Evolutionary conservation across 2,113 vertebrate species (phyloP).

Genomic region (Engraulis encrasicolus): DNA sequence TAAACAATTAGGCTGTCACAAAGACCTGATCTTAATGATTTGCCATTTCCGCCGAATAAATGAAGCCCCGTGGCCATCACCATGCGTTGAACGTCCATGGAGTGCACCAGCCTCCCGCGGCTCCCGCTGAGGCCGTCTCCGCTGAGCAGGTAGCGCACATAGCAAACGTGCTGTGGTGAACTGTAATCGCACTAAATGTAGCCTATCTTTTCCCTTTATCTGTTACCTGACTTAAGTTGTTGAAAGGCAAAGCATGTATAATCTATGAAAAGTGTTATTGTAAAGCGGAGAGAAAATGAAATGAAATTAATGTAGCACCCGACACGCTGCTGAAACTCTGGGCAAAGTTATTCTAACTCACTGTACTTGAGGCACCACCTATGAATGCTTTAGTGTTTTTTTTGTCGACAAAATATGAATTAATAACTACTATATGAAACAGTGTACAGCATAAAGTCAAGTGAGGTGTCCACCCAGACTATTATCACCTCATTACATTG

Average conservation of each 20-base stretch:
- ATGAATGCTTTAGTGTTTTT: background rate
- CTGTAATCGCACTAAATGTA: background rate
- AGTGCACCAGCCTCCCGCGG: background rate
- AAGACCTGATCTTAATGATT: background rate
- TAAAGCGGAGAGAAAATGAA: background rate
- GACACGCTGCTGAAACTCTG: background rate
- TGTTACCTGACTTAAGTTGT: background rate
- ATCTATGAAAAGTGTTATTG: background rate
- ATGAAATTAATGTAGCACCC: background rate
- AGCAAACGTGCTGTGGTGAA: background rate
- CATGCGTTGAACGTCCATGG: background rate
- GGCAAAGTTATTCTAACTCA: background rate
- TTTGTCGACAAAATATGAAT: background rate
- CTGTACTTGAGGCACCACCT: background rate
- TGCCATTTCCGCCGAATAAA: constrained; percentile 4
- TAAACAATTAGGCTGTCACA: background rate
- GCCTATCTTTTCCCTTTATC: no score
- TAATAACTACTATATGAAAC: background rate
- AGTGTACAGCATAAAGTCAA: background rate
- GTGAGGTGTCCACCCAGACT: background rate
- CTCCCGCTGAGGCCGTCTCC: background rate
- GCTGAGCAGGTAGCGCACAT: constrained; percentile 5
- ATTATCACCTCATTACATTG: background rate
- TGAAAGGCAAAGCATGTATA: background rate
- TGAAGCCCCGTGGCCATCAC: background rate